These are phyloP conservation scores for Clunio marinus DNA, from an alignment of 2,888 invertebrate species.

Conservation along the genomic window DNA sequence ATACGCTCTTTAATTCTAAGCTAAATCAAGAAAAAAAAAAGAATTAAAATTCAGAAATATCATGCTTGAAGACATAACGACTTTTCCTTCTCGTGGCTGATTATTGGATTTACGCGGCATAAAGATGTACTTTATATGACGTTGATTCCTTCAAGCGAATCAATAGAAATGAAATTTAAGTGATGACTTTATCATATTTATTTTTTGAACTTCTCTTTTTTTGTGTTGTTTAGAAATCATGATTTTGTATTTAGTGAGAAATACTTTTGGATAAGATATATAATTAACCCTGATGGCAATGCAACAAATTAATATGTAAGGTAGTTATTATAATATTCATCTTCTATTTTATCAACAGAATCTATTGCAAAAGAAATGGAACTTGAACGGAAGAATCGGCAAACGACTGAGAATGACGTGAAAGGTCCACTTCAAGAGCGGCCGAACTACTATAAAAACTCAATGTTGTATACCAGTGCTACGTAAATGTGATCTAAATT, in stretches of 20 bases:
- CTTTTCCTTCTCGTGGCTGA: conserved; percentile 17
- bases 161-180: conserved; percentile 36
- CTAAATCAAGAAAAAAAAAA: conserved; percentile 24
- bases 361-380: conserved; percentile 81
- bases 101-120: conserved; percentile 34
- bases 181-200: conserved; percentile 32
- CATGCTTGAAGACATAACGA: conserved; percentile 15
- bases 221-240: too few species aligned
- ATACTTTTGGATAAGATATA: too few species aligned
- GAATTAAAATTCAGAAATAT: conserved; percentile 38
- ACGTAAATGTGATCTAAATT: conserved; percentile 55
- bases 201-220: conserved; percentile 46
- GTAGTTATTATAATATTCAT: too few species aligned
- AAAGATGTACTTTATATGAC: conserved; percentile 15
- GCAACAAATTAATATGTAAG: too few species aligned
- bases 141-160: conserved; percentile 29
- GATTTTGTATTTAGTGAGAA: too few species aligned
- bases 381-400: conserved; percentile 80
- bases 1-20: conserved; percentile 38
- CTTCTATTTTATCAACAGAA: conserved; percentile 57
- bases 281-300: too few species aligned
- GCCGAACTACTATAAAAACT: conserved; percentile 81
- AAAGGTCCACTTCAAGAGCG: conserved; percentile 81
- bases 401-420: conserved; percentile 73
- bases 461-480: conserved; percentile 83